Conservation (phyloP, 2,113 vertebrate genomes). For the Phocoena phocoena region DNA sequence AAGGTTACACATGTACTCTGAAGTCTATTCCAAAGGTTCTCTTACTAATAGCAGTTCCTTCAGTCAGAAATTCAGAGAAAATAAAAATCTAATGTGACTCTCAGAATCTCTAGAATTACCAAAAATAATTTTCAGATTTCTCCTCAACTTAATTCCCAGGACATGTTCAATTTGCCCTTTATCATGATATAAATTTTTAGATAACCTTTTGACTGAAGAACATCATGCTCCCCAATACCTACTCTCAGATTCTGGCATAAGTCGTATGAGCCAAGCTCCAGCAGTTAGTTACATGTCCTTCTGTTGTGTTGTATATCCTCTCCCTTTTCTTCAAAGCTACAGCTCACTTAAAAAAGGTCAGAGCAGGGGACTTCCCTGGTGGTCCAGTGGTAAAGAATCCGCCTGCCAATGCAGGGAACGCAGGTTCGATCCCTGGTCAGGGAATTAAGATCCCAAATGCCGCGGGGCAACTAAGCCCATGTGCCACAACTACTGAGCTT, state of each 20-base stretch:
- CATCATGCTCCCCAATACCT: background rate
- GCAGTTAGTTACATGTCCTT: background rate
- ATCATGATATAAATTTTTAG: background rate
- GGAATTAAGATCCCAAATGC: too few species aligned
- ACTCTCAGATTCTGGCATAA: background rate
- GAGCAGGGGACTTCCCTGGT: background rate
- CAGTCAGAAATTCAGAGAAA: conserved; percentile 44
- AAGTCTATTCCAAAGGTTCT: conserved; percentile 16
- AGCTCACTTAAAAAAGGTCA: background rate
- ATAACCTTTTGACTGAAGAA: background rate
- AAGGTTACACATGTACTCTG: background rate
- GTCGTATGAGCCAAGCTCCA: background rate
- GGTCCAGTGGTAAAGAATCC: too few species aligned
- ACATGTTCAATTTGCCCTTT: conserved; percentile 27
- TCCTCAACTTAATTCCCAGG: background rate
- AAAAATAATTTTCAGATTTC: conserved; percentile 23
- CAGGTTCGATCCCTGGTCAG: too few species aligned
- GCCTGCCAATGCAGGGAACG: too few species aligned
- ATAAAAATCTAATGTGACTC: conserved; percentile 20
- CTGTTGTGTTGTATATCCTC: background rate
- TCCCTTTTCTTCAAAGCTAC: background rate
- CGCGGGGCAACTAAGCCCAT: too few species aligned
- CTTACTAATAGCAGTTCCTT: conserved; percentile 31
- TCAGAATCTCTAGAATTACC: conserved; percentile 12
- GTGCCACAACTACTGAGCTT: too few species aligned